A percentile compares a stretch with the other conserved stretches of the same genome.
phyloP scores from a whole-genome alignment of 2,888 invertebrate genomes.

The Dryocosmus kuriphilus region DNA sequence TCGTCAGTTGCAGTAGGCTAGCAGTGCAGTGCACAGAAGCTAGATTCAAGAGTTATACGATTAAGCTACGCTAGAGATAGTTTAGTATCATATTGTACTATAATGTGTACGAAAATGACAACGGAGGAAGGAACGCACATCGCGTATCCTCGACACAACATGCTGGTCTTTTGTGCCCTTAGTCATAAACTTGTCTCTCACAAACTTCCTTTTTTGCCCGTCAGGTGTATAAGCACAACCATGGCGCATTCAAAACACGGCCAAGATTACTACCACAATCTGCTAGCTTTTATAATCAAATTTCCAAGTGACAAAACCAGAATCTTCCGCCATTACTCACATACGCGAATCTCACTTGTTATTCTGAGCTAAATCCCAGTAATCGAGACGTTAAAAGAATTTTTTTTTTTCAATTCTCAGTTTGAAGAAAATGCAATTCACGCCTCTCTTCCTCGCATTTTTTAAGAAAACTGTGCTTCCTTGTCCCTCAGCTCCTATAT shows the following conservation, averaged over 20 bases:
- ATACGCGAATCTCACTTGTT: background rate
- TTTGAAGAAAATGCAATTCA: no score
- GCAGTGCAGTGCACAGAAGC: background rate
- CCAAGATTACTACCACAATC: background rate
- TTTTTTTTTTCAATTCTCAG: no score
- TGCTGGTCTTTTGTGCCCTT: slow-evolving; percentile 2
- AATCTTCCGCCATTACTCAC: background rate
- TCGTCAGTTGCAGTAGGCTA: slow-evolving; percentile 7
- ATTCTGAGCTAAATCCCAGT: background rate
- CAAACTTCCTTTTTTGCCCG: background rate
- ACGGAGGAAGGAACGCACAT: slow-evolving; percentile 1
- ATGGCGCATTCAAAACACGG: background rate
- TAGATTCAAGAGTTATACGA: background rate
- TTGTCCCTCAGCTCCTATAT: no score
- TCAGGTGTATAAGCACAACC: slow-evolving; percentile 8
- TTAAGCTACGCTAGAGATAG: background rate
- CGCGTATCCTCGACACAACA: background rate
- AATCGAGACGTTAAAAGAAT: no score
- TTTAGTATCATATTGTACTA: background rate
- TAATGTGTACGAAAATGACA: background rate
- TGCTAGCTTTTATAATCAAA: slow-evolving; percentile 8
- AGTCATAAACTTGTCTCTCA: slow-evolving; percentile 1
- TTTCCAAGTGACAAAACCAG: background rate
- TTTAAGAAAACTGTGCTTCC: no score
- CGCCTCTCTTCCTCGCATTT: no score